Evolutionary conservation across 2,797 vertebrate genomes (phyloP).

Genomic region (Phrynocephalus vlangalii): DNA sequence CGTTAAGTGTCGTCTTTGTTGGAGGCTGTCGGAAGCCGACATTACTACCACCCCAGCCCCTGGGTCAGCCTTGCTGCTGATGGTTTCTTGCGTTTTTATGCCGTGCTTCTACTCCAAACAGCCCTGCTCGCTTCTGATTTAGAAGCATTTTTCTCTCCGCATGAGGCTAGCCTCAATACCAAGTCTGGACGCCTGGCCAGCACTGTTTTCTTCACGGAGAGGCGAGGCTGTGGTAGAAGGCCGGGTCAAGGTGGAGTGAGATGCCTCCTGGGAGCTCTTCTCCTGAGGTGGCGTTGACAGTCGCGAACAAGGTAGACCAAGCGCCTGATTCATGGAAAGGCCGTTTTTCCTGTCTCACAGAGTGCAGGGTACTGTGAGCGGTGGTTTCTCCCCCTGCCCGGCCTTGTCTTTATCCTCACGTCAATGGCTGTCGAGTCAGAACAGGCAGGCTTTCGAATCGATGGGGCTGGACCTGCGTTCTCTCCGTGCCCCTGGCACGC

Average conservation of each 20-base stretch:
- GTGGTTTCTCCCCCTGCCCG: not conserved
- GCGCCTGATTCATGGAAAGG: too few relatives aligned
- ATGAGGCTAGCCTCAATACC: too few relatives aligned
- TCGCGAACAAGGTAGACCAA: not conserved
- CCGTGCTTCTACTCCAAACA: not conserved
- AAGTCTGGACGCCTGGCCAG: not conserved
- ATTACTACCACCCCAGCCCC: too few relatives aligned
- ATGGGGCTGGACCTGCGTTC: not conserved
- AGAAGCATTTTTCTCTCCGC: not conserved
- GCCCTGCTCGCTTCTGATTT: too few relatives aligned
- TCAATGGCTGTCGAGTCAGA: not conserved
- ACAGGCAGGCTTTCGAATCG: too few relatives aligned
- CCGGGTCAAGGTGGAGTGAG: too few relatives aligned
- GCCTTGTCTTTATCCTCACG: not conserved
- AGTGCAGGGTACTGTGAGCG: not conserved
- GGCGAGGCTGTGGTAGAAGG: too few relatives aligned
- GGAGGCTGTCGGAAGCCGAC: too few relatives aligned
- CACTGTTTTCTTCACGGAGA: not conserved
- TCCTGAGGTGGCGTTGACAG: not conserved
- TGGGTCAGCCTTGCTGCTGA: not conserved
- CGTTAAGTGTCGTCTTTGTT: too few relatives aligned
- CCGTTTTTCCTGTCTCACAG: not conserved
- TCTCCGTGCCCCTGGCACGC: rapidly evolving
- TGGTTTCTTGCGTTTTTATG: not conserved
- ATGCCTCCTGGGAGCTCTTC: too few relatives aligned